Evolutionary conservation across 2,888 invertebrate species (phyloP).

Genomic region (Physocephala rufipes): DNA sequence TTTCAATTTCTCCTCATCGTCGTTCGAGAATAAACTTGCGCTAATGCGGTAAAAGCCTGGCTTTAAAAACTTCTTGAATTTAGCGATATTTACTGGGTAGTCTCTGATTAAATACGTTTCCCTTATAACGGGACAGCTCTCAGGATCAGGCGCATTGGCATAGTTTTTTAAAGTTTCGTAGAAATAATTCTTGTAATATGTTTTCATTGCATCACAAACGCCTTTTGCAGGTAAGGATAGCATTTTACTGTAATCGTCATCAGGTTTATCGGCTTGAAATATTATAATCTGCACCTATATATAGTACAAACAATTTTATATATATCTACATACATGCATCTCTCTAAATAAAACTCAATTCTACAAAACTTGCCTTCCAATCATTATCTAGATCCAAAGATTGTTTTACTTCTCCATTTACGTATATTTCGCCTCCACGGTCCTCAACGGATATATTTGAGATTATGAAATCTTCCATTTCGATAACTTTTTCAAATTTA

Average conservation of each 20-base stretch:
- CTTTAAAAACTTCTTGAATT: slow-evolving; percentile 44
- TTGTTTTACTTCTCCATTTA: slow-evolving; percentile 52
- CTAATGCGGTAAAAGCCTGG: slow-evolving; percentile 50
- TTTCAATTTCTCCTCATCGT: slow-evolving; percentile 44
- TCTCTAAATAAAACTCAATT: too few relatives aligned
- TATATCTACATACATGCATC: neutral
- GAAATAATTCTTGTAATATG: slow-evolving; percentile 52
- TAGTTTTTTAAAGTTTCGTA: slow-evolving; percentile 54
- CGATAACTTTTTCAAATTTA: slow-evolving; percentile 44
- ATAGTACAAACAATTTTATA: neutral
- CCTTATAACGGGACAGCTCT: slow-evolving; percentile 51
- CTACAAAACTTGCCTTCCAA: slow-evolving; percentile 49
- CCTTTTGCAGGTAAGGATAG: slow-evolving; percentile 41
- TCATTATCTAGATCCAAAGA: slow-evolving; percentile 51
- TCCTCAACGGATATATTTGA: slow-evolving; percentile 48
- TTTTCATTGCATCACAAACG: slow-evolving; percentile 49
- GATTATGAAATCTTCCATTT: slow-evolving; percentile 42
- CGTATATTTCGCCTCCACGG: slow-evolving; percentile 42
- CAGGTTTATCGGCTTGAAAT: slow-evolving; percentile 35
- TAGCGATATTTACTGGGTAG: slow-evolving; percentile 50
- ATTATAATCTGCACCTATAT: slow-evolving; percentile 47
- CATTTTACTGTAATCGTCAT: slow-evolving; percentile 43
- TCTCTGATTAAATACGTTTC: slow-evolving; percentile 50
- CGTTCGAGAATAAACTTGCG: slow-evolving; percentile 40
- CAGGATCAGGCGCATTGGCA: slow-evolving; percentile 57